Percentiles rank a stretch among this genome's conserved stretches.
Conservation (phyloP, 1,140 invertebrate species). For the Platyura marginata region DNA sequence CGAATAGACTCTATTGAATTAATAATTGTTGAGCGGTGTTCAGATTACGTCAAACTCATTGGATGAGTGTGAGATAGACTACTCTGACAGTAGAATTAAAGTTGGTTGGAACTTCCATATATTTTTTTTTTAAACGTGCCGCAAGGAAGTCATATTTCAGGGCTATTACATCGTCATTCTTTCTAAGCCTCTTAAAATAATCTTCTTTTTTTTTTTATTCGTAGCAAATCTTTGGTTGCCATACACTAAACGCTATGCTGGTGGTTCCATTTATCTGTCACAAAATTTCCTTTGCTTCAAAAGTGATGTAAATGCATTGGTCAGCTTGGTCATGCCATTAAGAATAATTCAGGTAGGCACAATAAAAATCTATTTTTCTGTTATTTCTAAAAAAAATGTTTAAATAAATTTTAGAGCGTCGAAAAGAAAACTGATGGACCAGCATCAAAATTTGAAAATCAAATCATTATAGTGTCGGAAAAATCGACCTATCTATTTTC, state of each 20-base stretch:
- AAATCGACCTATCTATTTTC: slow-evolving; percentile 78
- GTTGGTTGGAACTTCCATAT: too few species aligned
- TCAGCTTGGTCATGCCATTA: slow-evolving; percentile 76
- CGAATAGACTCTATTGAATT: too few species aligned
- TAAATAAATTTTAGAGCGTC: slow-evolving; percentile 12
- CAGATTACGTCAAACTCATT: too few species aligned
- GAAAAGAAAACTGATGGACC: slow-evolving; percentile 33
- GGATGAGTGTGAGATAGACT: too few species aligned
- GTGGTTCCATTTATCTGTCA: slow-evolving; percentile 82
- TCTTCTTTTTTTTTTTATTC: slow-evolving; percentile 5
- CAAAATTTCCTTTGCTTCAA: slow-evolving; percentile 93
- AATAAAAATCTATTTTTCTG: background rate
- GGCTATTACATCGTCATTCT: too few species aligned
- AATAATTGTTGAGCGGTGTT: too few species aligned
- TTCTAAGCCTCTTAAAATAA: too few species aligned
- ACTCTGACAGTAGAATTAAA: too few species aligned
- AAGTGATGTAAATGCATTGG: slow-evolving; percentile 70
- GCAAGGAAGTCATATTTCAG: too few species aligned
- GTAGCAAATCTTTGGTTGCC: slow-evolving; percentile 68
- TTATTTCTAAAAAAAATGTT: background rate
- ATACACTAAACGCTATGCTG: slow-evolving; percentile 78
- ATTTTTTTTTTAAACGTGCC: too few species aligned
- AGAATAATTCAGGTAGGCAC: slow-evolving; percentile 27
- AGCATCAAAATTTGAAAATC: slow-evolving; percentile 37
- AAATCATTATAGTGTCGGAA: slow-evolving; percentile 60